These are phyloP conservation scores for Mesembrinibis cayennensis DNA, from an alignment of 2,113 vertebrate genomes.

Conservation along the genomic window DNA sequence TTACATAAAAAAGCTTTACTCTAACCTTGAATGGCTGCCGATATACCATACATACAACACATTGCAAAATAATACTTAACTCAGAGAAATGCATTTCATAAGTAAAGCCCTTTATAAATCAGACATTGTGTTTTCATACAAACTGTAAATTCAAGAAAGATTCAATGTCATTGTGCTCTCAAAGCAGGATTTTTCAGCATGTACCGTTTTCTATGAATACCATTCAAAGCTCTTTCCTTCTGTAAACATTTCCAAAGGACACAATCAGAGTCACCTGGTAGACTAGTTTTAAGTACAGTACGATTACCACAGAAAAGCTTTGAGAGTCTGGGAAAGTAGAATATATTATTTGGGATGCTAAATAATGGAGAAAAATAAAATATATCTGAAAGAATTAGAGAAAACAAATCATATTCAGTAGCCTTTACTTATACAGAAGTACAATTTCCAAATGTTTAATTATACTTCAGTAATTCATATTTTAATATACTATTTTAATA, in stretches of 20 bases:
- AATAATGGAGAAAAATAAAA: not conserved
- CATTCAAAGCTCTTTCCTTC: not conserved
- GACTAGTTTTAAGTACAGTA: not conserved
- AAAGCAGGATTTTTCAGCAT: not conserved
- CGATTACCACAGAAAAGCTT: not conserved
- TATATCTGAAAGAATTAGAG: not conserved
- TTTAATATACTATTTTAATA: not conserved
- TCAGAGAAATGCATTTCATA: not conserved
- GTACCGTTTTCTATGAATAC: not conserved
- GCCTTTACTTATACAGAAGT: not conserved
- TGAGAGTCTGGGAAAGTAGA: not conserved
- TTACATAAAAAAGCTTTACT: not conserved
- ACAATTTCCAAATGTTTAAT: not conserved
- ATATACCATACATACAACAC: not conserved
- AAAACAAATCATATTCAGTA: not conserved
- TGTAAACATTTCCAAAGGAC: not conserved
- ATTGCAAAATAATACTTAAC: not conserved
- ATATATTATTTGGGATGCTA: not conserved
- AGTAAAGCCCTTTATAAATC: not conserved
- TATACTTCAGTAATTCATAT: not conserved
- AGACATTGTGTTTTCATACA: not conserved
- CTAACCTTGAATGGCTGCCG: not conserved
- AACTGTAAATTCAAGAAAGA: not conserved
- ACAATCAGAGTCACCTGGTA: not conserved
- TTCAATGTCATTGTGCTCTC: not conserved